phyloP scores from a whole-genome alignment of 2,113 vertebrate genomes.

The Brachyhypopomus occidentalis region DNA sequence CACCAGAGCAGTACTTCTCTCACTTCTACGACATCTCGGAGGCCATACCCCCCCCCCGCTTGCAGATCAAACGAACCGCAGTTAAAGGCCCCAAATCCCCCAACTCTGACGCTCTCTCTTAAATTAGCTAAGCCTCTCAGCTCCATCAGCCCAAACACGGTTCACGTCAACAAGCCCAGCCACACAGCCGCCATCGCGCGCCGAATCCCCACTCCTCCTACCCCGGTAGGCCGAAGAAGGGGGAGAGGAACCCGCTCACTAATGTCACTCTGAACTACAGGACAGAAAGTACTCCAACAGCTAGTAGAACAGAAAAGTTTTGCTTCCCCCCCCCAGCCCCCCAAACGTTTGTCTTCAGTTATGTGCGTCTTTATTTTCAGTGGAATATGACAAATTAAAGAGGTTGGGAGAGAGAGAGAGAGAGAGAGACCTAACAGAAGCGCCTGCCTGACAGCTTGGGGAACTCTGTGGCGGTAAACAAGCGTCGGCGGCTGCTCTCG shows the following conservation, averaged over 20 bases:
- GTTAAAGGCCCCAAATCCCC: slow-evolving; percentile 73
- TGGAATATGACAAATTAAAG: slow-evolving; percentile 46
- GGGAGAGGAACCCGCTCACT: slow-evolving; percentile 37
- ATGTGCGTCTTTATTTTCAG: slow-evolving; percentile 20
- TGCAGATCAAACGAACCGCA: slow-evolving; percentile 75
- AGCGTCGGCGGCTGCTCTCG: slow-evolving; percentile 35
- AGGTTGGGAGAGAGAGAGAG: slow-evolving; percentile 16
- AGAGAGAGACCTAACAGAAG: slow-evolving; percentile 13
- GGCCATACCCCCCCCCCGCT: slow-evolving; percentile 56
- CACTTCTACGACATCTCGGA: slow-evolving; percentile 68
- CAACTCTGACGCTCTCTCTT: slow-evolving; percentile 65
- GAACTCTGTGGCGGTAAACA: slow-evolving; percentile 47
- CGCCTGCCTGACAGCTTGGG: slow-evolving; percentile 58
- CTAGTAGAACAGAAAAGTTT: slow-evolving; percentile 35
- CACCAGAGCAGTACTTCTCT: slow-evolving; percentile 63
- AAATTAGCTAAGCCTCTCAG: slow-evolving; percentile 81
- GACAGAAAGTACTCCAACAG: slow-evolving; percentile 59
- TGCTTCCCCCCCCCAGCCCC: slow-evolving; percentile 24
- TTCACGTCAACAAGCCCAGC: slow-evolving; percentile 68
- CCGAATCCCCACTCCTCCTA: slow-evolving; percentile 53
- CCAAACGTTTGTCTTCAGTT: slow-evolving; percentile 30
- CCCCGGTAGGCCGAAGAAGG: slow-evolving; percentile 14
- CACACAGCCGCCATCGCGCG: slow-evolving; percentile 52
- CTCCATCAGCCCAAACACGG: slow-evolving; percentile 74
- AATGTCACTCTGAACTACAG: slow-evolving; percentile 69